A percentile compares a stretch with the other conserved stretches of the same genome.
These are phyloP conservation scores for Aelia acuminata DNA, from an alignment of 2,888 invertebrate genomes.

Conservation along the genomic window DNA sequence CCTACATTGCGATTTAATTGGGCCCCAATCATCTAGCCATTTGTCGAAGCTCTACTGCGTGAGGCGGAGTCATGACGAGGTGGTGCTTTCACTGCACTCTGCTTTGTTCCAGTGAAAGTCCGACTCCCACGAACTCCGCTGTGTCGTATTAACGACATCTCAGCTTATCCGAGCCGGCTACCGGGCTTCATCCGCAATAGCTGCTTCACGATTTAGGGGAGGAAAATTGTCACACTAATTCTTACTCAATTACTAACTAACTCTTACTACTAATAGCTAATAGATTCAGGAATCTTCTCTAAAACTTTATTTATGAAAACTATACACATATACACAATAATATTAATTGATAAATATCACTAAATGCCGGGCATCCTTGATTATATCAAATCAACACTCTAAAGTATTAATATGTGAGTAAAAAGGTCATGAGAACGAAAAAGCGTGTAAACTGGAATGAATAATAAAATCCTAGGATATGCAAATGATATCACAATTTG, in stretches of 20 bases:
- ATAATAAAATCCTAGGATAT: too few species aligned
- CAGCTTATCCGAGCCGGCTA: not conserved
- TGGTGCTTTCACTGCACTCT: constrained; percentile 39
- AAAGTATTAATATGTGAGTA: too few species aligned
- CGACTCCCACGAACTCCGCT: constrained; percentile 12
- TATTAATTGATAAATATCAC: too few species aligned
- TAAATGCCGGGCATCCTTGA: too few species aligned
- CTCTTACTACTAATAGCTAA: too few species aligned
- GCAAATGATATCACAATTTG: too few species aligned
- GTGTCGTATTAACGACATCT: not conserved
- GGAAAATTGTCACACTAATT: not conserved
- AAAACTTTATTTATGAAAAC: too few species aligned
- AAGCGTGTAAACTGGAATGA: too few species aligned
- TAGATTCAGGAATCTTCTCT: not conserved
- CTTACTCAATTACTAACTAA: not conserved
- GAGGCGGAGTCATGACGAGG: not conserved
- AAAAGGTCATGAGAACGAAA: too few species aligned
- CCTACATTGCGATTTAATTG: constrained; percentile 10
- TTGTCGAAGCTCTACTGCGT: not conserved
- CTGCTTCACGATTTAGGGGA: not conserved
- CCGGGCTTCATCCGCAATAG: not conserved
- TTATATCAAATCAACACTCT: too few species aligned
- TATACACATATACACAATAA: too few species aligned
- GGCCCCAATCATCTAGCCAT: not conserved
- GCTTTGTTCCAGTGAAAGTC: constrained; percentile 39